Percentiles rank a stretch among this genome's conserved stretches.
Conservation (phyloP, 2,888 invertebrate species). For the Brachycybe producta region DNA sequence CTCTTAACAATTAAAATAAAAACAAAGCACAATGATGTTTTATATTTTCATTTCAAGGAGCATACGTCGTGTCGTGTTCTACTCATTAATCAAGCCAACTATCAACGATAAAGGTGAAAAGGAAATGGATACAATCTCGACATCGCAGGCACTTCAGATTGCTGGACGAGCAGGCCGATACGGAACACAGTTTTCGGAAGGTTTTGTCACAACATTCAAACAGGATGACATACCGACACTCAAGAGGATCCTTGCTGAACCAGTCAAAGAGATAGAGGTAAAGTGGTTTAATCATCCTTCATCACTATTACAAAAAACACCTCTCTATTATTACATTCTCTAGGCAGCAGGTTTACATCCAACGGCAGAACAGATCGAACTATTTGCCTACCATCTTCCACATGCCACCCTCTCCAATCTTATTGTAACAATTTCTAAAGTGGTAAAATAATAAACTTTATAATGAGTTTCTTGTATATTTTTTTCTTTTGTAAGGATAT, state of each 20-base stretch:
- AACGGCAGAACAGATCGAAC: conserved; percentile 94
- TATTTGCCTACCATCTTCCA: conserved; percentile 92
- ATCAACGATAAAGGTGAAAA: conserved; percentile 81
- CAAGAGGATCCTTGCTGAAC: conserved; percentile 50
- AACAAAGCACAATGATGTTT: too few relatives aligned
- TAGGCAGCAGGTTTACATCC: conserved; percentile 82
- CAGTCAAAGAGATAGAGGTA: conserved; percentile 48
- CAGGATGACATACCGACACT: conserved; percentile 67
- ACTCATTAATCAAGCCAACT: conserved; percentile 73
- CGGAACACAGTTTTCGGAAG: conserved; percentile 48
- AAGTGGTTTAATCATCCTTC: not conserved
- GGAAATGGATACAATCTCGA: conserved; percentile 76
- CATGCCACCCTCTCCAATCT: conserved; percentile 84
- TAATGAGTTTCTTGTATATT: conserved; percentile 7
- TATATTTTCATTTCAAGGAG: conserved; percentile 63
- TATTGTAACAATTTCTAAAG: conserved; percentile 46
- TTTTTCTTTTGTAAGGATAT: conserved; percentile 58
- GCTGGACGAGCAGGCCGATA: conserved; percentile 67
- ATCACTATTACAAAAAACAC: conserved; percentile 36
- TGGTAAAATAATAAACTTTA: too few relatives aligned
- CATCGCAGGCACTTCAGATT: conserved; percentile 90
- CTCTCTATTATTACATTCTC: not conserved
- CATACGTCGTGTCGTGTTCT: conserved; percentile 86
- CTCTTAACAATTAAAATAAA: too few relatives aligned
- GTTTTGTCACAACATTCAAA: conserved; percentile 78